Evolutionary conservation across 2,113 vertebrate species (phyloP).

Genomic region (Scomber japonicus): DNA sequence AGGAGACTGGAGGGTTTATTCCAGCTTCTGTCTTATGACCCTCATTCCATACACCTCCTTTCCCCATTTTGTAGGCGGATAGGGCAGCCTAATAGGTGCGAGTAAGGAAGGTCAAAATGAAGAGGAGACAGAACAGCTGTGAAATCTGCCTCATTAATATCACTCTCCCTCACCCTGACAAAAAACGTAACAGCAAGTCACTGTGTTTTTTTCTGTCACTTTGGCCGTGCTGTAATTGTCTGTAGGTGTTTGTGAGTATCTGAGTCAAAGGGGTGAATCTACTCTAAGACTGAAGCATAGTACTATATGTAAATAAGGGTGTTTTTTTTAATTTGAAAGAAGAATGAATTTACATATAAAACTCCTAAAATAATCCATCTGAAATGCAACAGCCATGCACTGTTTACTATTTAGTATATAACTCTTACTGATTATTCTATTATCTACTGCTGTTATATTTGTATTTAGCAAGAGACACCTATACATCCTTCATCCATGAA

Average conservation of each 20-base stretch:
- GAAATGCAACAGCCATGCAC: neutral
- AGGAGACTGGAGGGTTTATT: slow-evolving; percentile 68
- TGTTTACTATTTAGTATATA: neutral
- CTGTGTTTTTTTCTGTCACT: neutral
- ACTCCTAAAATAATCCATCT: neutral
- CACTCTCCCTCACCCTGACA: slow-evolving; percentile 50
- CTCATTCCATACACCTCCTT: slow-evolving; percentile 13
- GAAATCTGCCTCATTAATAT: slow-evolving; percentile 71
- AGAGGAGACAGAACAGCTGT: slow-evolving; percentile 57
- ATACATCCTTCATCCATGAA: neutral
- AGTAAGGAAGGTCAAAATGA: slow-evolving; percentile 68
- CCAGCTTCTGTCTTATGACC: slow-evolving; percentile 50
- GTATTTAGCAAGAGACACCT: neutral
- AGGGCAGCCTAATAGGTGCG: slow-evolving; percentile 62
- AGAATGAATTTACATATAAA: neutral
- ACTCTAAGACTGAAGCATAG: neutral
- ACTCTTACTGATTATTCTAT: neutral
- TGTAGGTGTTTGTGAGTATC: slow-evolving; percentile 11
- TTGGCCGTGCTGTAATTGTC: slow-evolving; percentile 2
- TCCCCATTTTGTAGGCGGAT: slow-evolving; percentile 47
- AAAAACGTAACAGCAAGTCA: slow-evolving; percentile 38
- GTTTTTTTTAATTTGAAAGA: neutral
- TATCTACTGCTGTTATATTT: neutral
- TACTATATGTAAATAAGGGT: neutral
- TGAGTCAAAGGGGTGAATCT: neutral